Base-by-base conservation (phyloP, 2,113 vertebrate genomes). In the Phalacrocorax brasilianus region DNA sequence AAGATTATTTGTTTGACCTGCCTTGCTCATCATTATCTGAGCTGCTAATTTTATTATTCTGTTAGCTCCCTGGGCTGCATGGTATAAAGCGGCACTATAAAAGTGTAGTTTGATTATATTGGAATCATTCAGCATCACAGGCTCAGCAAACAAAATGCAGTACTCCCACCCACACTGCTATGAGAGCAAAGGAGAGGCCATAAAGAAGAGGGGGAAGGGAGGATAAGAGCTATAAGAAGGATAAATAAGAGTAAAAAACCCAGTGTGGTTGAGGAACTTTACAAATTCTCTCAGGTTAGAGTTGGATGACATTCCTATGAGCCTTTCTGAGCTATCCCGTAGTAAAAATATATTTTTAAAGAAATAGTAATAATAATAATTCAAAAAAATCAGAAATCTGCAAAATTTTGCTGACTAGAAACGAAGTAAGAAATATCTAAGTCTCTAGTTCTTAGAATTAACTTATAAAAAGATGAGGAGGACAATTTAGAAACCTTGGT, bases 1-100 rank as follows among this genome's bases (percentile, higher is more conserved):
- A 91, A 73, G 71, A 95, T 93, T 95, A 93, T 97, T 97, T 95
- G 90, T 96, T 97, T 97, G 97, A 97, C 97, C 97, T 97, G 78
- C 91, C 93, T 90, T 94, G 94, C 93, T 98, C 32, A 0, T 96
- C 97, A 95, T 98, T 98, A 97, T 96, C 97, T 97, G 96, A 98
- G 96, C 96, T 97, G 97, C 97, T 97, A 98, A 95, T 97, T 98
- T 97, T 97, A 97, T 98, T 98, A 97, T 97, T 98, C 97, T 96
- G 94, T 97, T 98, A 98, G 96, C 94, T 97, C 96, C 97, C 97
- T 97, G 93, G 92, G 93, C 96, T 97, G 96, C 86, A 44, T 11
- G 63, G 93, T 84, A 85, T 94, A 89, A 95, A 92, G 89, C 6
- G 21, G 88, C 67, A 96, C 97, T 96, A 97, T 97, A 97, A 98